Base-by-base conservation (phyloP, 2,888 invertebrate species). In the Listrodromus nycthemerus region DNA sequence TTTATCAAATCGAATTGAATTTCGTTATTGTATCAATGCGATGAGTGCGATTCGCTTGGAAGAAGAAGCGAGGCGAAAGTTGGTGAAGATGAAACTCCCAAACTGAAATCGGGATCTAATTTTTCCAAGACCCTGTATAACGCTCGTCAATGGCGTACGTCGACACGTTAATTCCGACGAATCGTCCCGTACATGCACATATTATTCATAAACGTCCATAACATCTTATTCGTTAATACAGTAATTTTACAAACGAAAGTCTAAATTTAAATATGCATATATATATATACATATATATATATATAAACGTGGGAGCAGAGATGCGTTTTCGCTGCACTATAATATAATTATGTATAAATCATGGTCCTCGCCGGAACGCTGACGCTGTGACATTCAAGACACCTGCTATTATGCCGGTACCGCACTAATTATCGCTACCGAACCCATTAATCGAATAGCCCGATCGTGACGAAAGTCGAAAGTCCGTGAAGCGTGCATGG, bases 381-480 rank as follows among this genome's bases (percentile, higher is more conserved):
- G 63, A 41, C 33, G 66, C 66, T 73, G 27, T 73, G 66, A 66
- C 66, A 79, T 48, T 73, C 45, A 24, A 66, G 30, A n/a, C 73
- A 71, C 71, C 65, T 66, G 65, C 27, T 41, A 37, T 7, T 21
- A n/a, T 37, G 19, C 33, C 63, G 16, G 27, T 2, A 24, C 10
- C 27, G 65, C 50, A 33, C 52, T 79, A 79, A 79, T 79, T 79
- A 79, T 65, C 79, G 50, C 13, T n/a, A 50, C 45, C 52, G 71
- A 55, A 73, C 10, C 66, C 65, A 79, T 73, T 79, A 66, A 66
- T 77, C 30, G 33, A 50, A 69, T 45, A 19, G 61, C 58, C 61
- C 33, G 45, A 70, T 69, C 33, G 61, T 69, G 61, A 69, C 77
- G 77, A 61, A 69, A 69, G 77, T 77, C 61, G 69, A 77, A 77